Evolutionary conservation across 1,140 invertebrate species (phyloP), one percentile per base, ranked within the genome.

Genomic region (Dendroctonus valens): DNA sequence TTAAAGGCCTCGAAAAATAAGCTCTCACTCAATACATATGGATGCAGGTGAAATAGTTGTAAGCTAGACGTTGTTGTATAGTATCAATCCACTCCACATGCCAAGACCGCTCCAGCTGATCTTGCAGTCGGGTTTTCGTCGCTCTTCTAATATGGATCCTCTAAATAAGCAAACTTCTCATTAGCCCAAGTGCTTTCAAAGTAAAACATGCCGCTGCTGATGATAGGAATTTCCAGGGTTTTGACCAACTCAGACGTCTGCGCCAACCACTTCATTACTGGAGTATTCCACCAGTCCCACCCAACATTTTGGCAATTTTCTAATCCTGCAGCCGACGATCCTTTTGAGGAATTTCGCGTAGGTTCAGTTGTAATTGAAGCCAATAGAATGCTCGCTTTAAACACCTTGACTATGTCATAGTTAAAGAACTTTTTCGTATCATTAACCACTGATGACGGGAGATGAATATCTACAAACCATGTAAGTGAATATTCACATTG

Each of bases 281-380:
- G 78, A 68, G 78, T 73, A 42, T 79, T 72, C 80, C 82, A 83
- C 79, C 82, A 83, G 62, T 82, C 76, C 78, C 79, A 82, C 12
- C 64, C 59, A 5, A 72, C 50, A 9, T 50, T 48, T 44, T 70
- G 69, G 9, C 55, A 62, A 14, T 40, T 65, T 51, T 38, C 26
- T 8, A 12, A 63, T 54, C 7, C 7, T 46, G 4, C 37, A 44
- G 57, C 7, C 4, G 26, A 42, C 26, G 26, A 46, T 46, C n/a
- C n/a, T 50, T 63, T 15, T 38, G 41, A 50, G 39, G 7, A 52
- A 52, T 38, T 53, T 59, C 6, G 49, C 9, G 58, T 50, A 7
- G 53, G 51, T 15, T 71, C 69, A 6, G 58, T 59, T 65, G 69
- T 68, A 15, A 79, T 75, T 0, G 76, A 75, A 52, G 76, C 75